phyloP scores from a whole-genome alignment of 2,888 invertebrate genomes.

The Mythimna lalbum region DNA sequence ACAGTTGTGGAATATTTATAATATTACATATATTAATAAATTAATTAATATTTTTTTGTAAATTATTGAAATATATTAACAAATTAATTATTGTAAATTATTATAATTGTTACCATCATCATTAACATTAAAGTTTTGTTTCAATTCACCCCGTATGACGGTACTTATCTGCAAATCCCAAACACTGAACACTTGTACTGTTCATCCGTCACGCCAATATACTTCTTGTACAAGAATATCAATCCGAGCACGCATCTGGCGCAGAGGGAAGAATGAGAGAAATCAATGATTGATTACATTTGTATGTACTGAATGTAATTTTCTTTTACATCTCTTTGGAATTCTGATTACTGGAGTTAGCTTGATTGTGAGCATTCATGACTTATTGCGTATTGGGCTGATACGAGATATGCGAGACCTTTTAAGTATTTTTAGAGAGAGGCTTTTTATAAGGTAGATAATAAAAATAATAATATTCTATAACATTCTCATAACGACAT shows the following conservation, averaged over 20 bases:
- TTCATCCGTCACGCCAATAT: conserved; percentile 9
- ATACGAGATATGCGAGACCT: neutral
- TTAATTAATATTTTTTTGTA: no score
- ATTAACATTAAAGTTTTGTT: no score
- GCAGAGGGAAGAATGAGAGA: conserved; percentile 1
- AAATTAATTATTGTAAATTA: no score
- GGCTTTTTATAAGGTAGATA: neutral
- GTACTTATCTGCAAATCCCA: no score
- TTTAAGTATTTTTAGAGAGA: neutral
- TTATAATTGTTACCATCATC: no score
- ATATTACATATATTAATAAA: no score
- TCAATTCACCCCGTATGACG: no score
- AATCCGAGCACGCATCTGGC: conserved; percentile 4
- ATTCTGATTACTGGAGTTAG: conserved; percentile 20
- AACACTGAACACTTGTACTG: neutral
- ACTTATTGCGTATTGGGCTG: conserved; percentile 6
- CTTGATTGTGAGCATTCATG: conserved; percentile 37
- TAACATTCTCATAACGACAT: no score
- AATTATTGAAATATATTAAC: no score
- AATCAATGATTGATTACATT: conserved; percentile 40
- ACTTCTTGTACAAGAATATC: neutral
- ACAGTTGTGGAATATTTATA: no score
- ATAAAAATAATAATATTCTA: no score
- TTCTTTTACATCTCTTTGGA: conserved; percentile 14
- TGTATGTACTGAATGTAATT: conserved; percentile 29